phyloP scores from a whole-genome alignment of 2,888 invertebrate species.

The Caenorhabditis sinica region DNA sequence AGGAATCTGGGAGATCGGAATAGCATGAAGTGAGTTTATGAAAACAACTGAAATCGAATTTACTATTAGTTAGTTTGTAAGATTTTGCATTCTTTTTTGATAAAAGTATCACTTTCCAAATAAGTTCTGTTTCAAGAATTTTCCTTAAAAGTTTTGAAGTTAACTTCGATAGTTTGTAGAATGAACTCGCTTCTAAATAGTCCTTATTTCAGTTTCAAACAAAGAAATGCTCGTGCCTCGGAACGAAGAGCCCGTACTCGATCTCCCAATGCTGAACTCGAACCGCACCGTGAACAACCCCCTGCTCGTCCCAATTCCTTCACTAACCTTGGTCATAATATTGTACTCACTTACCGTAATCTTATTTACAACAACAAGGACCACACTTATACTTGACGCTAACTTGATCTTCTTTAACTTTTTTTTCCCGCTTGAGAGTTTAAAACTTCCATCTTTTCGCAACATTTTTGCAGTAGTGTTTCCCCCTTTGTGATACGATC shows the following conservation, averaged over 20 bases:
- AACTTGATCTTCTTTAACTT: not conserved
- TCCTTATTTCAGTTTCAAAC: constrained; percentile 68
- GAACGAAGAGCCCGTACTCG: constrained; percentile 79
- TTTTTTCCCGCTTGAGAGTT: not conserved
- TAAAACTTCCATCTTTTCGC: too few species aligned
- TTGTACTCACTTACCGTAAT: constrained; percentile 78
- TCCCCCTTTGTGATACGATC: constrained; percentile 22
- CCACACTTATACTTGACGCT: constrained; percentile 27
- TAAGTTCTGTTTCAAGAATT: not conserved
- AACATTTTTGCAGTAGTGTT: constrained; percentile 6
- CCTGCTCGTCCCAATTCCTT: constrained; percentile 82
- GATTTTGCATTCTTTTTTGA: too few species aligned
- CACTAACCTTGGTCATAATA: constrained; percentile 82
- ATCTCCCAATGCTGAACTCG: constrained; percentile 75
- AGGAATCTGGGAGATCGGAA: constrained; percentile 43
- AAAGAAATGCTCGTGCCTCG: constrained; percentile 64
- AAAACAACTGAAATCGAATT: not conserved
- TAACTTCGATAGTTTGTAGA: too few species aligned
- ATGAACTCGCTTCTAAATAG: too few species aligned
- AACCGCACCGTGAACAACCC: constrained; percentile 56
- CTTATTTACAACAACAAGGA: constrained; percentile 70
- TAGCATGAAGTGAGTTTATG: constrained; percentile 42
- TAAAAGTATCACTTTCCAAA: too few species aligned
- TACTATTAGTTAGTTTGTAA: too few species aligned
- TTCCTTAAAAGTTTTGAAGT: not conserved